Conservation (phyloP, 2,113 vertebrate genomes). For the Spea multiplicata region DNA sequence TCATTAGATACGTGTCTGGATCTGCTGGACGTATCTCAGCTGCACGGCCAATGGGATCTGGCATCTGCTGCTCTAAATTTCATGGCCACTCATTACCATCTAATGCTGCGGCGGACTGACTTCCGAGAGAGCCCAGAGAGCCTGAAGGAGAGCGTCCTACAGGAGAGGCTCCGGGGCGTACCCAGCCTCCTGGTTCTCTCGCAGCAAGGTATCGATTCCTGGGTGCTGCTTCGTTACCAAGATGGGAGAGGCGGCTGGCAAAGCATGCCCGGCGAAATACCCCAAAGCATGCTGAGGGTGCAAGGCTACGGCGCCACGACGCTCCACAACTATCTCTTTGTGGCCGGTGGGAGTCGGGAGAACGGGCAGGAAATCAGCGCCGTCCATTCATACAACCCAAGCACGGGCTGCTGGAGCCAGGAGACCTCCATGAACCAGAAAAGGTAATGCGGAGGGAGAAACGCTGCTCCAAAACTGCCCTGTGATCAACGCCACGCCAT, state of each 20-base stretch:
- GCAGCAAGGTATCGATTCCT: conserved; percentile 73
- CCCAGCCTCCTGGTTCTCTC: conserved; percentile 83
- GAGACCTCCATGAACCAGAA: conserved; percentile 93
- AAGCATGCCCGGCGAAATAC: conserved; percentile 76
- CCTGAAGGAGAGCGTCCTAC: conserved; percentile 71
- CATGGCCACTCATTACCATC: conserved; percentile 83
- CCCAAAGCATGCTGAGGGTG: conserved; percentile 82
- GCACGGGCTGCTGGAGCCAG: conserved; percentile 85
- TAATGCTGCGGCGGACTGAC: conserved; percentile 76
- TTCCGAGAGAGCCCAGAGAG: conserved; percentile 65
- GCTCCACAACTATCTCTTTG: conserved; percentile 92
- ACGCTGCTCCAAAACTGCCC: no score
- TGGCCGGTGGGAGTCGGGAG: conserved; percentile 85
- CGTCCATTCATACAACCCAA: conserved; percentile 90
- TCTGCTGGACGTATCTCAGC: conserved; percentile 80
- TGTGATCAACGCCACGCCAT: no score
- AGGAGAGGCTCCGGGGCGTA: conserved; percentile 78
- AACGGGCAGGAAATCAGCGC: conserved; percentile 89
- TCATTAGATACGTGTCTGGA: conserved; percentile 82
- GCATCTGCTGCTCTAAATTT: conserved; percentile 77
- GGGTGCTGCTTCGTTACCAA: conserved; percentile 83
- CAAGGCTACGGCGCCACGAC: conserved; percentile 80
- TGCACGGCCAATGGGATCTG: conserved; percentile 86
- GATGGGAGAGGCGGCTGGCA: conserved; percentile 82
- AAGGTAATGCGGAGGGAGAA: conserved; percentile 66